Evolutionary conservation across 1,140 invertebrate genomes (phyloP).

Genomic region (Scaptomyza montana): DNA sequence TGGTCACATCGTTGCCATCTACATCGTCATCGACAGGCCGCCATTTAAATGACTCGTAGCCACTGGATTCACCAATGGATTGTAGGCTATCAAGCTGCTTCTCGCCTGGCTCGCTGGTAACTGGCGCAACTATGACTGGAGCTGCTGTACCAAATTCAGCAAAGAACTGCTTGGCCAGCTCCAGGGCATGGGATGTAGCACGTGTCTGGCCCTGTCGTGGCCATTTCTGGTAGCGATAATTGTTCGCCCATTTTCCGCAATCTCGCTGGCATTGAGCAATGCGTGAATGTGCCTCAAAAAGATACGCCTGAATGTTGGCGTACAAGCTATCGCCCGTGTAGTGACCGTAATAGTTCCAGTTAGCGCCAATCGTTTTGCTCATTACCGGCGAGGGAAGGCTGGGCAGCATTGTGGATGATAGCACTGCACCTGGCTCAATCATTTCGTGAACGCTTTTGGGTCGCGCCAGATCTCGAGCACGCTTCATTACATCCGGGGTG

Average conservation of each 20-base stretch:
- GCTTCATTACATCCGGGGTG: conserved; percentile 86
- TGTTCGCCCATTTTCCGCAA: conserved; percentile 89
- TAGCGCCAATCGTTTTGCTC: conserved; percentile 82
- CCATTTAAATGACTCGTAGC: conserved; percentile 92
- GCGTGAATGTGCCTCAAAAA: conserved; percentile 91
- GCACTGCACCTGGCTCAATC: conserved; percentile 6
- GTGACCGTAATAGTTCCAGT: conserved; percentile 85
- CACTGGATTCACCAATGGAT: conserved; percentile 92
- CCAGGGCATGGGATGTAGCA: conserved; percentile 65
- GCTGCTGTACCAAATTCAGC: conserved; percentile 59
- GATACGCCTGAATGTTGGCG: conserved; percentile 92
- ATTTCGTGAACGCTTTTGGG: conserved; percentile 64
- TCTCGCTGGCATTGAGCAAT: conserved; percentile 89
- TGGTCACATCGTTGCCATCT: conserved; percentile 42
- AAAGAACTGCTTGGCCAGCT: conserved; percentile 79
- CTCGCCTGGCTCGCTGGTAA: conserved; percentile 48
- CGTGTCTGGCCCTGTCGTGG: conserved; percentile 60
- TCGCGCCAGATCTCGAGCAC: conserved; percentile 68
- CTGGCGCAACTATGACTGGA: neutral
- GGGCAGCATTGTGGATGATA: conserved; percentile 41
- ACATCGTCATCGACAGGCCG: conserved; percentile 86
- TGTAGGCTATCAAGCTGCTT: conserved; percentile 86
- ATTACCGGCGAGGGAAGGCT: conserved; percentile 70
- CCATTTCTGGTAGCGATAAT: conserved; percentile 81
- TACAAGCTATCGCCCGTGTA: conserved; percentile 86